A percentile compares a stretch with the other conserved stretches of the same genome.
Evolutionary conservation across 2,113 vertebrate species (phyloP).

Genomic region (Telmatochromis bifrenatus): DNA sequence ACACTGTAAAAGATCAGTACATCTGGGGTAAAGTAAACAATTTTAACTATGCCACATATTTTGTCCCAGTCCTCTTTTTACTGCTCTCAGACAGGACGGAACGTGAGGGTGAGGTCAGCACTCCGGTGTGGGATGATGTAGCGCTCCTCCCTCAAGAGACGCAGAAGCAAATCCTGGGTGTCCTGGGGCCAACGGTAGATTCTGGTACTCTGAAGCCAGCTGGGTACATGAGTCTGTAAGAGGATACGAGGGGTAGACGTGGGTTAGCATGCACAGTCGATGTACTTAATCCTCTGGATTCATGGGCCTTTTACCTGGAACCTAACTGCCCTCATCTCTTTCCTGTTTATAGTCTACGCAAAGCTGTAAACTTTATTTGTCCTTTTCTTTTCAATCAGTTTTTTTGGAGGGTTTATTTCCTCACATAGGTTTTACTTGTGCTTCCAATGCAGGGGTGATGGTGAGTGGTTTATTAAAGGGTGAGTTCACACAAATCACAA

Average conservation of each 20-base stretch:
- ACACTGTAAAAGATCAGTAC: background rate
- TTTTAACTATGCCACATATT: background rate
- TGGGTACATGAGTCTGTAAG: conserved; percentile 81
- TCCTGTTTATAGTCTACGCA: background rate
- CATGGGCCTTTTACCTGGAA: background rate
- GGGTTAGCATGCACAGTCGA: background rate
- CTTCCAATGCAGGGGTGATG: background rate
- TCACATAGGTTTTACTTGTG: background rate
- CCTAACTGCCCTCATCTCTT: background rate
- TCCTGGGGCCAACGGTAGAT: conserved; percentile 87
- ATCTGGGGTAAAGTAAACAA: background rate
- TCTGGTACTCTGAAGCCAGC: conserved; percentile 90
- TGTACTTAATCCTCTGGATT: background rate
- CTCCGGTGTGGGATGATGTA: conserved; percentile 81
- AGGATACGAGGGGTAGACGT: background rate
- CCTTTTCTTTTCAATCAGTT: background rate
- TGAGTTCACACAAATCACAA: background rate
- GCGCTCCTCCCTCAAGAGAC: conserved; percentile 86
- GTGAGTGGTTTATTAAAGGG: background rate
- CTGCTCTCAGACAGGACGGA: conserved; percentile 52
- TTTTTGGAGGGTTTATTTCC: background rate
- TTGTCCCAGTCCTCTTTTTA: background rate
- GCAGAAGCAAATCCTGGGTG: conserved; percentile 82
- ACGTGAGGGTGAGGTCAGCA: conserved; percentile 80
- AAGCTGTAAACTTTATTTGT: background rate